Conservation (phyloP, 2,888 invertebrate species). For the Apotomis betuletana region DNA sequence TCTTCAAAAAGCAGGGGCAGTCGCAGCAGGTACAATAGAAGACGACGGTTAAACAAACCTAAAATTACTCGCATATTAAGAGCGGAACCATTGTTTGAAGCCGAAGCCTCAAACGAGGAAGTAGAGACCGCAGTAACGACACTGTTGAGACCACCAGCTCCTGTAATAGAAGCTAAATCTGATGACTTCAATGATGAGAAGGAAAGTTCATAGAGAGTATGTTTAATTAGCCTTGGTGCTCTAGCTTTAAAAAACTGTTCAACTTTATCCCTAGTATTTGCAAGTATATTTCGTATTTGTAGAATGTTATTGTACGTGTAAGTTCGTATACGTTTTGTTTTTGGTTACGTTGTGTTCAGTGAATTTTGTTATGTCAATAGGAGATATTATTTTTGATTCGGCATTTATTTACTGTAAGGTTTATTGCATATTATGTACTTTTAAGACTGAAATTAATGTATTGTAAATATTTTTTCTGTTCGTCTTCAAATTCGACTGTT, state of each 20-base stretch:
- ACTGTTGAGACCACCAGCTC: conserved; percentile 64
- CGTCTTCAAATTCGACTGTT: conserved; percentile 23
- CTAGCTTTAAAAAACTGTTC: conserved; percentile 11
- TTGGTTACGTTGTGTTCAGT: conserved; percentile 3
- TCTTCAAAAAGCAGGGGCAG: conserved; percentile 55
- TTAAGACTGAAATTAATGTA: conserved; percentile 29
- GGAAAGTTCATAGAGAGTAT: conserved; percentile 24
- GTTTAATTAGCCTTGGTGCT: conserved; percentile 20
- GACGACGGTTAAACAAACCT: conserved; percentile 64
- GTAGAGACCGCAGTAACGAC: conserved; percentile 59
- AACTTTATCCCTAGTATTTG: neutral
- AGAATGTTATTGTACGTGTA: conserved; percentile 10
- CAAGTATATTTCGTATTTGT: neutral
- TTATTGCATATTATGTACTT: conserved; percentile 1
- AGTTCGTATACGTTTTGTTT: neutral
- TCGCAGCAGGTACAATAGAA: conserved; percentile 58
- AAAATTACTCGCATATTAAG: conserved; percentile 65
- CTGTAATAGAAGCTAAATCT: conserved; percentile 61
- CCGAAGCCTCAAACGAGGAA: conserved; percentile 57
- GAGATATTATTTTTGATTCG: conserved; percentile 43
- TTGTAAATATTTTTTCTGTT: conserved; percentile 42
- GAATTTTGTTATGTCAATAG: conserved; percentile 9
- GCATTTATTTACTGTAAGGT: conserved; percentile 50
- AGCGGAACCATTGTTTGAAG: conserved; percentile 69
- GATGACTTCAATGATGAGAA: conserved; percentile 50